Conservation (phyloP, 2,797 vertebrate genomes). For the Tokudaia tokunoshimensis region DNA sequence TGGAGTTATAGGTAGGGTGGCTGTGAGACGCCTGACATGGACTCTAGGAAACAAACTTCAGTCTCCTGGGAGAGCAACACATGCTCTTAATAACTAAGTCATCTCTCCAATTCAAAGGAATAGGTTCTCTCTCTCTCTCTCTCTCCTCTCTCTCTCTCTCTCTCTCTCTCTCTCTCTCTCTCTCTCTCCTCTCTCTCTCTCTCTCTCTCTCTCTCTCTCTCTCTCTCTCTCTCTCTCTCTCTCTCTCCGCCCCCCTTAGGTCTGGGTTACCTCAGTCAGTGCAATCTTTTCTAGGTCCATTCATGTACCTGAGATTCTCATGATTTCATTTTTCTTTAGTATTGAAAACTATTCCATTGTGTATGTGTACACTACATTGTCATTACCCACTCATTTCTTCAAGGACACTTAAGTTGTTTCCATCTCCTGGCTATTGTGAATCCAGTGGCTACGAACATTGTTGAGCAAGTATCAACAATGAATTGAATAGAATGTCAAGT, state of each 20-base stretch:
- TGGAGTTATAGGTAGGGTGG: not conserved
- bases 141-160: too few species aligned
- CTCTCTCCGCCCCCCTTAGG: too few species aligned
- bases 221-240: too few species aligned
- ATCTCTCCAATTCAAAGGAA: not conserved
- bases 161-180: too few species aligned
- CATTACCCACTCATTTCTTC: not conserved
- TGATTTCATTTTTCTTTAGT: not conserved
- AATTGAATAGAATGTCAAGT: not conserved
- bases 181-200: too few species aligned
- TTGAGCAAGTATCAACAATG: not conserved
- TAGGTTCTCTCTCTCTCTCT: not conserved
- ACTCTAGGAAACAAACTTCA: not conserved
- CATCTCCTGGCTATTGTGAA: not conserved
- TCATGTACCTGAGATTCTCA: not conserved
- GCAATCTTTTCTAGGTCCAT: not conserved
- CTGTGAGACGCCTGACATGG: too few species aligned
- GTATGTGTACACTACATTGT: not conserved
- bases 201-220: too few species aligned
- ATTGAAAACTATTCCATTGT: not conserved
- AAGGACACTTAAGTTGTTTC: not conserved
- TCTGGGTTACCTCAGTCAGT: not conserved
- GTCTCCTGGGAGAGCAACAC: not conserved
- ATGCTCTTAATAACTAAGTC: not conserved
- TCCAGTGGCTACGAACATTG: not conserved